Base-by-base conservation (phyloP, 2,797 vertebrate species). In the Sternarchorhynchus goeldii region DNA sequence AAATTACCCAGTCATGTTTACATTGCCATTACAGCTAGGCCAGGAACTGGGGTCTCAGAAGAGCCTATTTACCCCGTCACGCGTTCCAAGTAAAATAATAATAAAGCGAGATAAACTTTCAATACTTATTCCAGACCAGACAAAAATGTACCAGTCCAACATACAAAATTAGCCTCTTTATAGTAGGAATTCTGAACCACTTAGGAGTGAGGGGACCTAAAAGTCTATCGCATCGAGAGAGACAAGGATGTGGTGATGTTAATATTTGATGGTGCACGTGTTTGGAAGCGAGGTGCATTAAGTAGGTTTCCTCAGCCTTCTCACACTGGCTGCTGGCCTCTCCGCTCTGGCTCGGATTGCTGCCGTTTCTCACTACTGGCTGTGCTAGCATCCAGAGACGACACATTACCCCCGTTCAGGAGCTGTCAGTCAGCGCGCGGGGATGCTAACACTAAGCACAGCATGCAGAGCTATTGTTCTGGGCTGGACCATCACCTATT, bases 311-410 rank as follows among this genome's bases (percentile, higher is more conserved):
- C 93, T 92, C 94, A 93, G 93, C 93, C 93, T 93, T 95, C 94
- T 94, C 94, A 91, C 92, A 92, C 92, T 91, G 92, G 91, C 90
- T 89, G 93, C 93, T 90, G 91, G 87, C 89, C 62, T 76, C 31
- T 25, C 21, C 87, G 88, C 90, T 95, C 94, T 90, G 87, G 95
- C 95, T 96, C 93, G 88, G 94, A 95, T 98, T 95, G 93, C 96
- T 92, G 90, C 94, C 96, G 93, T 95, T 95, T 96, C 96, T 97
- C 95, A 95, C 92, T 92, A 94, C 91, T 94, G 94, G 94, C 94
- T 94, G 91, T 84, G 93, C 93, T 94, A 93, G 95, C 93, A 92
- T 90, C 92, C 91, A 93, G 91, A 93, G 90, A 88, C 91, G 94
- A 95, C 94, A 96, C 94, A 92, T 92, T 94, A 96, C 93, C 95